Conservation (phyloP, 2,888 invertebrate species). For the Agonum fuliginosum region DNA sequence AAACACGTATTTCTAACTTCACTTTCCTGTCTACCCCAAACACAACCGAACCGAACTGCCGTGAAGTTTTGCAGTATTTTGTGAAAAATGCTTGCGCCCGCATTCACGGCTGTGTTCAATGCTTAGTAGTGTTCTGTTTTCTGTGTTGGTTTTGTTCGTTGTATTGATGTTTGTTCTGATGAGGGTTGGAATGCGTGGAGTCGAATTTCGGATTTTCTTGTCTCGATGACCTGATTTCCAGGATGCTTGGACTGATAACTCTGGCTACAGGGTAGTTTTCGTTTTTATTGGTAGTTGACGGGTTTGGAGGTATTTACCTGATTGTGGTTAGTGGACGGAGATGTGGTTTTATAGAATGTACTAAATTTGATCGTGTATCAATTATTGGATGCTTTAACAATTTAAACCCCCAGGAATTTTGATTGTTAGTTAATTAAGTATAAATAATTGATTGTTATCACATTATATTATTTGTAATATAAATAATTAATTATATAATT, state of each 20-base stretch:
- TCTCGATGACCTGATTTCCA: conserved; percentile 32
- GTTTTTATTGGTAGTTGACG: conserved; percentile 23
- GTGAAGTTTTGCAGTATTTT: conserved; percentile 11
- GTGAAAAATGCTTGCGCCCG: conserved; percentile 25
- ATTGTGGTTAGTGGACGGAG: conserved; percentile 20
- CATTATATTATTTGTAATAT: no score
- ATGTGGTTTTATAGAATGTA: conserved; percentile 11
- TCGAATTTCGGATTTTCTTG: conserved; percentile 25
- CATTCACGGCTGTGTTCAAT: no score
- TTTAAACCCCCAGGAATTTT: no score
- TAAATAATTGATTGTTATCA: no score
- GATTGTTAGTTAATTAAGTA: no score
- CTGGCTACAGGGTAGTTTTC: no score
- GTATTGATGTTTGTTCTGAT: conserved; percentile 16
- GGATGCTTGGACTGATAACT: not conserved
- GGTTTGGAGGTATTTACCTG: conserved; percentile 7
- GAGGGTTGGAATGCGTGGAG: conserved; percentile 11
- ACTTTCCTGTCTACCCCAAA: not conserved
- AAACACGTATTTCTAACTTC: not conserved
- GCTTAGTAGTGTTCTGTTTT: conserved; percentile 24
- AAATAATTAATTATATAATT: no score
- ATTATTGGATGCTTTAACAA: not conserved
- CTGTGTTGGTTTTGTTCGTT: not conserved
- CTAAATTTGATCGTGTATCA: not conserved
- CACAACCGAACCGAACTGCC: not conserved